Percentiles rank a stretch among this genome's conserved stretches.
phyloP scores from a whole-genome alignment of 2,113 vertebrate genomes.

The Lichenostomus cassidix region DNA sequence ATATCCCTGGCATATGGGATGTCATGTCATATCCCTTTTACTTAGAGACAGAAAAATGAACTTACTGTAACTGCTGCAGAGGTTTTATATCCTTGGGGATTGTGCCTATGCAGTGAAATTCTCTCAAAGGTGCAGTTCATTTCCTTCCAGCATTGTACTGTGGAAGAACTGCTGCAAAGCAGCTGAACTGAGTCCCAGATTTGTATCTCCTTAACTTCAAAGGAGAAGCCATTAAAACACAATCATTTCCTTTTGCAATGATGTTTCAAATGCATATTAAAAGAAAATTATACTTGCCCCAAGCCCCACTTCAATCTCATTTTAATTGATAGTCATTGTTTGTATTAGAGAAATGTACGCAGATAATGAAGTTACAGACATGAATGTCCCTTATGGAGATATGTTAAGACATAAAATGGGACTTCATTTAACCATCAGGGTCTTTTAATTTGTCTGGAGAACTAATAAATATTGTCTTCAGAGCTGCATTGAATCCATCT shows the following conservation, averaged over 20 bases:
- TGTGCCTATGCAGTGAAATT: neutral
- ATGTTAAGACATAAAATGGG: neutral
- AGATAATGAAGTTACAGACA: constrained; percentile 44
- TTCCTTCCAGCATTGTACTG: neutral
- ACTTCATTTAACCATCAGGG: neutral
- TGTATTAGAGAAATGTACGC: neutral
- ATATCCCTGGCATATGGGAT: neutral
- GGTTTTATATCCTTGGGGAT: neutral
- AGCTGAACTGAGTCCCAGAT: neutral
- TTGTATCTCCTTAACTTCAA: neutral
- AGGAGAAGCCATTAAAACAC: neutral
- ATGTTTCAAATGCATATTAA: constrained; percentile 21
- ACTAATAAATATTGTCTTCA: constrained; percentile 27
- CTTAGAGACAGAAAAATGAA: neutral
- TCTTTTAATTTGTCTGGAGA: constrained; percentile 38
- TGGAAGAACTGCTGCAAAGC: neutral
- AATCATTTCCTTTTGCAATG: neutral
- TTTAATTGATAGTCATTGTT: constrained; percentile 48
- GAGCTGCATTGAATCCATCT: neutral
- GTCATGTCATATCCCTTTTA: neutral
- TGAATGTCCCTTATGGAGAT: constrained; percentile 11
- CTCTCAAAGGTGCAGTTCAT: neutral
- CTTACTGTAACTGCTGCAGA: neutral
- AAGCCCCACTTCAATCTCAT: constrained; percentile 15
- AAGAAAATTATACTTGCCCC: constrained; percentile 32